These are phyloP conservation scores for Dromaius novaehollandiae DNA, from an alignment of 2,113 vertebrate species.

Conservation along the genomic window DNA sequence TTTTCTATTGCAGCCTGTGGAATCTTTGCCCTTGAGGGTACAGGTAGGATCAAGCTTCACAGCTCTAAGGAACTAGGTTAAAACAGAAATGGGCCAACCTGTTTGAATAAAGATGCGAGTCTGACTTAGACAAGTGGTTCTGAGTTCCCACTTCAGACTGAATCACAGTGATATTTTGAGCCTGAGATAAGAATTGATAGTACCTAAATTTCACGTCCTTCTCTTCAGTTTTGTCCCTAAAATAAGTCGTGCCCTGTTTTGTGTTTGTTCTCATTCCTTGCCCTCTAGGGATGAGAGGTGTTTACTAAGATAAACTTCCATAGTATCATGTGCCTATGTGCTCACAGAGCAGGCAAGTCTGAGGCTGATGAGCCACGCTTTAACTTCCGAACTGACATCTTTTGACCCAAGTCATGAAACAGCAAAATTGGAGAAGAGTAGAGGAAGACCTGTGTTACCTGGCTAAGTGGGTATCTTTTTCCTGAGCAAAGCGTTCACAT, in stretches of 20 bases:
- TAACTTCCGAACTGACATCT: background rate
- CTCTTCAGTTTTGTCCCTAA: background rate
- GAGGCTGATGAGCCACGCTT: background rate
- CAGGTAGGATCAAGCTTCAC: background rate
- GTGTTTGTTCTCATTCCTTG: background rate
- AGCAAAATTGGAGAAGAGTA: rapidly evolving
- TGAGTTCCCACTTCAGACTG: background rate
- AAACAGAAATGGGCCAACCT: background rate
- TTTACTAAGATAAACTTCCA: rapidly evolving
- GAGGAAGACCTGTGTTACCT: constrained; percentile 20
- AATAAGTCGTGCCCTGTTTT: rapidly evolving
- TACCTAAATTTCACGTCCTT: rapidly evolving
- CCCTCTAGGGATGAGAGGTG: no score
- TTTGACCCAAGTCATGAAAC: background rate
- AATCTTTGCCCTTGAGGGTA: background rate
- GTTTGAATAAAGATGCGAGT: background rate
- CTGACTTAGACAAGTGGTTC: background rate
- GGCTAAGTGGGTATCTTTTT: constrained; percentile 66
- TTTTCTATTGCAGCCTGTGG: background rate
- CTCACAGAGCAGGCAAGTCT: background rate
- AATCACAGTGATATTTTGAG: background rate
- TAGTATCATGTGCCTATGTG: rapidly evolving
- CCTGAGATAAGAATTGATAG: background rate
- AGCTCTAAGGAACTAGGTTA: rapidly evolving
- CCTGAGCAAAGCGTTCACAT: constrained; percentile 41